A percentile compares a stretch with the other conserved stretches of the same genome.
Evolutionary conservation across 2,113 vertebrate genomes (phyloP).

Genomic region (Otocyon megalotis): DNA sequence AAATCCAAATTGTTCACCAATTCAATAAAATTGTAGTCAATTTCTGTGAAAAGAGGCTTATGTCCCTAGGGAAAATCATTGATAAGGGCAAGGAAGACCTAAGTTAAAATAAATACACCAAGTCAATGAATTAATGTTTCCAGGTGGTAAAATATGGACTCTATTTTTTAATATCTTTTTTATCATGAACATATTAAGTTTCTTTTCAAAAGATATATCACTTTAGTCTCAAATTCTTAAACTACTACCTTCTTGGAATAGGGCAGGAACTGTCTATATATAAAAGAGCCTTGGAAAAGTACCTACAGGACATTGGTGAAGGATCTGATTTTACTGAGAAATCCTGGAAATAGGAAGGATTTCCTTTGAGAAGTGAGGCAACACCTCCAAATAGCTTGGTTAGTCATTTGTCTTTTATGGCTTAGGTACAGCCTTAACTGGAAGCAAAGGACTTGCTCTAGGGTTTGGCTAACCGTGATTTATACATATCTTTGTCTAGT

Average conservation of each 20-base stretch:
- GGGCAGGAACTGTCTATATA: neutral
- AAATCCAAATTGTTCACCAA: conserved; percentile 53
- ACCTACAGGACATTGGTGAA: neutral
- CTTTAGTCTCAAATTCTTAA: conserved; percentile 19
- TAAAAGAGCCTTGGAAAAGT: neutral
- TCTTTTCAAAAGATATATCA: neutral
- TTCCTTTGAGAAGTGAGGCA: neutral
- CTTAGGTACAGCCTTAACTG: neutral
- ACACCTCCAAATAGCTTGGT: neutral
- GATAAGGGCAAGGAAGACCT: conserved; percentile 43
- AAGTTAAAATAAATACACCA: conserved; percentile 44
- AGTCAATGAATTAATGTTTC: conserved; percentile 40
- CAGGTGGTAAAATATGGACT: neutral
- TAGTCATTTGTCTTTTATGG: neutral
- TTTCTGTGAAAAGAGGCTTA: conserved; percentile 34
- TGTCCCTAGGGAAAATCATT: conserved; percentile 12
- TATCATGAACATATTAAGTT: neutral
- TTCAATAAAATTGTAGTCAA: conserved; percentile 61
- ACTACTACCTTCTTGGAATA: neutral
- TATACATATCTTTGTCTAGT: neutral
- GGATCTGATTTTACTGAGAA: neutral
- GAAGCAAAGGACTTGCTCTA: neutral
- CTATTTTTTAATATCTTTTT: neutral
- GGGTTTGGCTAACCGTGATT: neutral
- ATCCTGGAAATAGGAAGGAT: neutral